Base-by-base conservation (phyloP, 2,888 invertebrate species). In the Plutella xylostella region DNA sequence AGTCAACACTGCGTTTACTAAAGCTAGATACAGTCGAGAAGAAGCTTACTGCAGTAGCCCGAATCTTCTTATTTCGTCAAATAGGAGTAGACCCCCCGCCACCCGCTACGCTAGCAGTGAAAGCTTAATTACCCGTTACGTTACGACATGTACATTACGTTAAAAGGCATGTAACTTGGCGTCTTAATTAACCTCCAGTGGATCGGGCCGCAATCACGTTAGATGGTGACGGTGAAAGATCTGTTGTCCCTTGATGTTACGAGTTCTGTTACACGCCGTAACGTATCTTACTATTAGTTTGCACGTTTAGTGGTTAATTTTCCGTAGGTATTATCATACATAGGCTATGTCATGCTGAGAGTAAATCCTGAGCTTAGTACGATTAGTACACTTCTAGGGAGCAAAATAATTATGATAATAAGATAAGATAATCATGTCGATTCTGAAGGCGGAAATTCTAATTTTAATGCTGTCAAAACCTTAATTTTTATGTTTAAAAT, bases 131-230 rank as follows among this genome's bases (percentile, higher is more conserved):
- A 37, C 20, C 37, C 37, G n/a, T 19, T 18, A 37, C 37, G 20
- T 33, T 43, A 46, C n/a, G n/a, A n/a, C n/a, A n/a, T n/a, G n/a
- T n/a, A n/a, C n/a, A n/a, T n/a, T n/a, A n/a, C n/a, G n/a, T n/a
- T n/a, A n/a, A 61, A 55, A 51, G 55, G 54, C 53, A 50, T 19
- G 55, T 51, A 58, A 50, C 55, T 53, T 55, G 48, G 51, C 52
- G 46, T 55, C 45, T 55, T 63, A 64, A 63, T 64, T 63, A 64
- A 59, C 58, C 54, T 57, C 55, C 56, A 59, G 19, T 54, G 55
- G 53, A 58, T 11, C n/a, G 56, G 54, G 49, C 43, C 47, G 52
- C 56, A 61, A 63, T 60, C 61, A 56, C 51, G 54, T 60, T 58
- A 54, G 33, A 5, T n/a, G 19, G 5, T 12, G 2, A 37, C 19